These are phyloP conservation scores for Nannobrachium achirus DNA, from an alignment of 2,113 vertebrate genomes.

Conservation along the genomic window DNA sequence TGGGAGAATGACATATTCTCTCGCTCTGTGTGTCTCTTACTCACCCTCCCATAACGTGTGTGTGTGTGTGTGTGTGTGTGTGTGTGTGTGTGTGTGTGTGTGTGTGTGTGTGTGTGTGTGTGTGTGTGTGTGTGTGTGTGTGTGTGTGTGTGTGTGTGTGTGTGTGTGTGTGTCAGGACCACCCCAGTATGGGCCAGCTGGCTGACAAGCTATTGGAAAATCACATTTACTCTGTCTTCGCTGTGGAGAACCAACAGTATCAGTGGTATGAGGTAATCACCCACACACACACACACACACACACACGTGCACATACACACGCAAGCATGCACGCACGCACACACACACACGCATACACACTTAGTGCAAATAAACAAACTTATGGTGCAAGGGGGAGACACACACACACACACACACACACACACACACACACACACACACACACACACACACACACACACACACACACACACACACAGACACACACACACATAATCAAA, in stretches of 20 bases:
- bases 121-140: not conserved
- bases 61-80: no score
- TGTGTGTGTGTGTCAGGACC: conserved; percentile 81
- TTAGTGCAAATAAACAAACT: not conserved
- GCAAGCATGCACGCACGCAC: not conserved
- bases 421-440: not conserved
- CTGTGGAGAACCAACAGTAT: conserved; percentile 92
- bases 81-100: no score
- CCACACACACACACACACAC: conserved; percentile 11
- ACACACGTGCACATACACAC: not conserved
- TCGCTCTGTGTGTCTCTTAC: not conserved
- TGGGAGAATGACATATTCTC: not conserved
- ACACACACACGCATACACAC: not conserved
- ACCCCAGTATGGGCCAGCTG: conserved; percentile 92
- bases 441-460: not conserved
- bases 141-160: not conserved
- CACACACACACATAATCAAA: no score
- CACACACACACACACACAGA: no score
- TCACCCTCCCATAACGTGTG: not conserved
- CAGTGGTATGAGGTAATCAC: conserved; percentile 96
- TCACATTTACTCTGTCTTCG: conserved; percentile 93
- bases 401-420: no score
- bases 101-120: conserved; percentile 71
- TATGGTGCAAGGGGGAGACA: no score
- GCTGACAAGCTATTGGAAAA: conserved; percentile 94